phyloP scores from a whole-genome alignment of 2,113 vertebrate genomes.

The Turdus rufiventris region DNA sequence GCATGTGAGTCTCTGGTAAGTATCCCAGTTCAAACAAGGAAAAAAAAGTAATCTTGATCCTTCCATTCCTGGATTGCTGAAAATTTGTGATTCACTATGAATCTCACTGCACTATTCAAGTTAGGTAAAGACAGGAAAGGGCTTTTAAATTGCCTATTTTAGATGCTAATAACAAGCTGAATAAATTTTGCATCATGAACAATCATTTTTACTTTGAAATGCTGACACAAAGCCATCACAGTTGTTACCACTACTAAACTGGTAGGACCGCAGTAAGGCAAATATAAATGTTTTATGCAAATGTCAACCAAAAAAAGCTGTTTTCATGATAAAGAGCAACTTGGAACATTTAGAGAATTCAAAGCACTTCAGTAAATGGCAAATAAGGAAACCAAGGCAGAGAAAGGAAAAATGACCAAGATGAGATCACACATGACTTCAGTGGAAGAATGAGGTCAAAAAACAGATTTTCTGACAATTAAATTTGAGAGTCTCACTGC shows the following conservation, averaged over 20 bases:
- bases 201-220: background rate
- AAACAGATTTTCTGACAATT: background rate
- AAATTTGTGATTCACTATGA: background rate
- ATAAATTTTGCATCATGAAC: background rate
- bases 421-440: background rate
- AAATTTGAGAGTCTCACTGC: background rate
- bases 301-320: background rate
- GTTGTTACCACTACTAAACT: background rate
- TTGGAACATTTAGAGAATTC: background rate
- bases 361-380: background rate
- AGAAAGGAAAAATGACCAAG: background rate
- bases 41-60: background rate
- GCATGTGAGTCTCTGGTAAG: background rate
- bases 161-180: background rate
- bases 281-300: background rate
- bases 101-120: background rate
- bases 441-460: background rate
- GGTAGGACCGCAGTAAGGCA: fast-evolving
- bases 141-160: background rate
- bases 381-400: background rate
- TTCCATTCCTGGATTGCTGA: background rate
- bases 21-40: background rate
- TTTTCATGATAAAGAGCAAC: background rate
- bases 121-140: background rate
- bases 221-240: background rate